A percentile compares a stretch with the other conserved stretches of the same genome.
phyloP scores from a whole-genome alignment of 2,113 vertebrate species.

The Ivindomyrus marchei region DNA sequence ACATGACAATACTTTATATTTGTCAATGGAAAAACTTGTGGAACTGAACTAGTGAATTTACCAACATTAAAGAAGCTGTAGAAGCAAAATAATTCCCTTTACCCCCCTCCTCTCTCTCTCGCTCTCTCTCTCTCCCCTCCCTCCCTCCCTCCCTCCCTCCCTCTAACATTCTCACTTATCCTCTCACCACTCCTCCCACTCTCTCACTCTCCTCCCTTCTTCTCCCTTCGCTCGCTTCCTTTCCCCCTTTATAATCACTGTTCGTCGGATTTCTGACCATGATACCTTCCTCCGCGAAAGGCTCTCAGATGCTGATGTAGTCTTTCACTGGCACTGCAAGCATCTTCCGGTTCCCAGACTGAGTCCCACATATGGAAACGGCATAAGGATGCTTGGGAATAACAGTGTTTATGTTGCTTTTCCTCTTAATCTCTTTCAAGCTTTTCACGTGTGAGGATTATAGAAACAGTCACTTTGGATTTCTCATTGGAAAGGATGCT shows the following conservation, averaged over 20 bases:
- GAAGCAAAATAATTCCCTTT: slow-evolving; percentile 12
- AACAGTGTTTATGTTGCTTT: slow-evolving; percentile 1
- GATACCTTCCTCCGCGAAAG: slow-evolving; percentile 9
- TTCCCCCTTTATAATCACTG: not conserved
- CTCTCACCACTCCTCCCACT: slow-evolving; percentile 5
- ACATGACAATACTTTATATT: not conserved
- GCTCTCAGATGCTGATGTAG: slow-evolving; percentile 9
- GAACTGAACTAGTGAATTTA: slow-evolving; percentile 17
- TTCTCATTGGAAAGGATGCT: slow-evolving; percentile 11
- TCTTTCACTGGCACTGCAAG: not conserved
- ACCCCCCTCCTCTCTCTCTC: not conserved
- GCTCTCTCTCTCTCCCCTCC: slow-evolving; percentile 8
- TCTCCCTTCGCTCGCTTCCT: slow-evolving; percentile 28
- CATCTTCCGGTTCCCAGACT: not conserved
- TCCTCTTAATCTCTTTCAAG: not conserved
- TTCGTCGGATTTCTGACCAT: slow-evolving; percentile 9
- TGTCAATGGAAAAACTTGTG: not conserved
- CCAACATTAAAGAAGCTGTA: slow-evolving; percentile 21
- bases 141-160: not conserved
- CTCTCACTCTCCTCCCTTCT: slow-evolving; percentile 21
- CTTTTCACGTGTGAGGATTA: slow-evolving; percentile 14
- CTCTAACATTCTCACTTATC: slow-evolving; percentile 7
- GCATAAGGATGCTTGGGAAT: slow-evolving; percentile 14
- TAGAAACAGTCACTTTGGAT: slow-evolving; percentile 17
- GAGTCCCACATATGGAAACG: slow-evolving; percentile 7